Evolutionary conservation across 2,113 vertebrate species (phyloP), one percentile per base, ranked within the genome.

Genomic region (Heterotilapia buettikoferi): DNA sequence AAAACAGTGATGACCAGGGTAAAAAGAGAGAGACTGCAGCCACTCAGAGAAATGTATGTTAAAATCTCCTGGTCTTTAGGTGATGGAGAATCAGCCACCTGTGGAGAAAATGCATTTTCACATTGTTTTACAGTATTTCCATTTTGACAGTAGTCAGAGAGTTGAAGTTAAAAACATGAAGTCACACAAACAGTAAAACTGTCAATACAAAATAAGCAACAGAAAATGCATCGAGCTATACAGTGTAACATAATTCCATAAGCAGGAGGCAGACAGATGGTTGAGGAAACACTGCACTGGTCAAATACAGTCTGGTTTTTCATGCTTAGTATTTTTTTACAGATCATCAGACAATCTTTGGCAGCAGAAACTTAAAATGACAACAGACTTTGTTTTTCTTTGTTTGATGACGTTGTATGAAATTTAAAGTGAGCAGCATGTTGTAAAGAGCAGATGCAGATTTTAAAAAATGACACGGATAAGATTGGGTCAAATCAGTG

Each of bases 281-380:
- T 52, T 52, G 50, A 9, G 50, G 18, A 52, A n/a, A 52, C 50
- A n/a, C 19, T 52, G 19, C 50, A 52, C 50, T n/a, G 50, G 50
- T 52, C 50, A 52, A 52, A 1, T n/a, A 52, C n/a, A 9, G 50
- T 5, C 50, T 53, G 50, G 5, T 53, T 53, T 53, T 10, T n/a
- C 19, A 53, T 5, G 50, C n/a, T 53, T 53, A 10, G 3, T n/a
- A n/a, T n/a, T 53, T 53, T 50, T n/a, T 53, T 53, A 4, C 50
- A 10, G 50, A 0, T 53, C 50, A n/a, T n/a, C 50, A 3, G 50
- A n/a, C 4, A 52, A 4, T 3, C 50, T 19, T 52, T 52, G 19
- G 50, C 5, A 53, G 50, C 50, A 53, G 50, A 5, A 53, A 53
- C 50, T 52, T 52, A 52, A 52, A 52, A 52, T n/a, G 50, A 52